These are phyloP conservation scores for Saimiri boliviensis DNA, from an alignment of 2,113 vertebrate species.

Conservation along the genomic window DNA sequence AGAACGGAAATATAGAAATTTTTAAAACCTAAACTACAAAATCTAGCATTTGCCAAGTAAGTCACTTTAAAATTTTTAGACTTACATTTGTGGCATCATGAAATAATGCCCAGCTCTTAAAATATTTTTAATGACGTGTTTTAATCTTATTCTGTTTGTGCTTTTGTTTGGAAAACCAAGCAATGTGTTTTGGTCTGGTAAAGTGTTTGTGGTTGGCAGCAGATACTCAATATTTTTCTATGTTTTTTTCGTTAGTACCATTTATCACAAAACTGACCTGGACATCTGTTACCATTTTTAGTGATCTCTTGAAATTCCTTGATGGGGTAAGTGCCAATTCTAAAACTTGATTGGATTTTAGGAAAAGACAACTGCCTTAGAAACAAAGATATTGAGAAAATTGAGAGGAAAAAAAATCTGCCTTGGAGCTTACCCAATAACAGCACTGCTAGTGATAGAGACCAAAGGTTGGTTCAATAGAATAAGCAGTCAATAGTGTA, in stretches of 20 bases:
- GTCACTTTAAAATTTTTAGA: neutral
- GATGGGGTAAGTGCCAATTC: neutral
- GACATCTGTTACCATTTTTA: constrained; percentile 40
- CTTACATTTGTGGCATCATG: neutral
- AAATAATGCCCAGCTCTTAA: constrained; percentile 15
- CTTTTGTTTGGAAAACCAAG: constrained; percentile 15
- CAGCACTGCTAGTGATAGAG: constrained; percentile 45
- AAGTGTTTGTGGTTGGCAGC: neutral
- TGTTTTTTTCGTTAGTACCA: neutral
- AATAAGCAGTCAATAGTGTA: neutral
- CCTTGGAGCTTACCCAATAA: constrained; percentile 46
- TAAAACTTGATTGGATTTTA: constrained; percentile 34
- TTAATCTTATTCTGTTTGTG: neutral
- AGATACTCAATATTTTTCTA: neutral
- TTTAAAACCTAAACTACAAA: constrained; percentile 29
- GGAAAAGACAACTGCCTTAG: constrained; percentile 24
- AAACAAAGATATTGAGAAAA: constrained; percentile 36
- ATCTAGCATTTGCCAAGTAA: neutral
- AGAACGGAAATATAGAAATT: constrained; percentile 15
- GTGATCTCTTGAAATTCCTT: constrained; percentile 23
- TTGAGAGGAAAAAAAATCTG: neutral
- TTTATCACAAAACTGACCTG: constrained; percentile 8
- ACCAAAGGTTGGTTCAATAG: constrained; percentile 60
- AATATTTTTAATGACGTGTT: neutral
- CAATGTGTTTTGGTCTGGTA: neutral